A percentile compares a stretch with the other conserved stretches of the same genome.
These are phyloP conservation scores for Caenorhabditis sulstoni DNA, from an alignment of 2,888 invertebrate genomes.

Conservation along the genomic window DNA sequence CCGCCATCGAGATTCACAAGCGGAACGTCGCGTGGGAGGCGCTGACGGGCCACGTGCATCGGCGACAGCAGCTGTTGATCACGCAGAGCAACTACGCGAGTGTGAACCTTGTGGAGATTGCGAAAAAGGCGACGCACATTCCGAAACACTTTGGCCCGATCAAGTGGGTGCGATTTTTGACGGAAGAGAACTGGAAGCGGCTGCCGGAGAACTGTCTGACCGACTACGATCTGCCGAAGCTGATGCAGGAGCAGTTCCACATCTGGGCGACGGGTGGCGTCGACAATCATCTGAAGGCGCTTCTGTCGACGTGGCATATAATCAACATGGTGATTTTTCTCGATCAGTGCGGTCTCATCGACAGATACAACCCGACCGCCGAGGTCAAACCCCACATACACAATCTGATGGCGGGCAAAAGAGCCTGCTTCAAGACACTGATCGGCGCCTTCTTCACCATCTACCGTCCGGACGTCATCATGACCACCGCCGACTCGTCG, in stretches of 20 bases:
- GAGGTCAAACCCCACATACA: too few relatives aligned
- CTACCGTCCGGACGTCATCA: slow-evolving; percentile 31
- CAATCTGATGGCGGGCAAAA: neutral
- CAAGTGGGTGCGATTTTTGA: slow-evolving; percentile 19
- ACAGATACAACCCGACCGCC: too few relatives aligned
- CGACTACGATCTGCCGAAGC: slow-evolving; percentile 24
- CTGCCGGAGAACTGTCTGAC: slow-evolving; percentile 13
- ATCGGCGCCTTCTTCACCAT: slow-evolving; percentile 19
- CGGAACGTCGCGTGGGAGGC: neutral
- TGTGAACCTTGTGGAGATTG: slow-evolving; percentile 32
- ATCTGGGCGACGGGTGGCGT: neutral
- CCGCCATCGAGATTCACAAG: slow-evolving; percentile 30
- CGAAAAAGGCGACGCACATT: neutral
- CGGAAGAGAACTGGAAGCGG: slow-evolving; percentile 37
- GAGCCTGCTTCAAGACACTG: neutral
- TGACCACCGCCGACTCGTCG: slow-evolving; percentile 27
- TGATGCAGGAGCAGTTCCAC: slow-evolving; percentile 6
- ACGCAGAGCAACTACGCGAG: slow-evolving; percentile 46
- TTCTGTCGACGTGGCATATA: neutral
- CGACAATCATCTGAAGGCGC: neutral
- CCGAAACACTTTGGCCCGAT: neutral
- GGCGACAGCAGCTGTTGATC: slow-evolving; percentile 17
- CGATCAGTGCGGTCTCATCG: neutral
- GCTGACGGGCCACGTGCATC: neutral
- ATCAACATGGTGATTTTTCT: neutral